A percentile compares a stretch with the other conserved stretches of the same genome.
Conservation (phyloP, 2,888 invertebrate species). For the Trypoxylon attenuatum region DNA sequence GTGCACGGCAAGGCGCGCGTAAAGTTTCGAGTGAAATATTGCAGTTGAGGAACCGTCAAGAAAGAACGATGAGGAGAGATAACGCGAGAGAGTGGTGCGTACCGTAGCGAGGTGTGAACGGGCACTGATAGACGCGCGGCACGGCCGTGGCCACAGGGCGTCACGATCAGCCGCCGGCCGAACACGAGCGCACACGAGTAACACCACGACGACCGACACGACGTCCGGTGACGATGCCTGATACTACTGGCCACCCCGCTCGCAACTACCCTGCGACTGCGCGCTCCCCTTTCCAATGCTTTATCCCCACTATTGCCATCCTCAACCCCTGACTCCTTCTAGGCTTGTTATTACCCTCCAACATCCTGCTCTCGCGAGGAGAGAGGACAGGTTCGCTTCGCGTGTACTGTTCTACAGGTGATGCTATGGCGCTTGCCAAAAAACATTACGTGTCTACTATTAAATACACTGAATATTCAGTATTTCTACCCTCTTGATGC, state of each 20-base stretch:
- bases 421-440: no score
- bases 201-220: constrained; percentile 36
- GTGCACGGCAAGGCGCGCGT: background rate
- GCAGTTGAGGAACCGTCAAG: no score
- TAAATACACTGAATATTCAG: no score
- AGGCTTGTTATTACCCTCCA: background rate
- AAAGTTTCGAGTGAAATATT: no score
- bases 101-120: constrained; percentile 44
- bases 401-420: no score
- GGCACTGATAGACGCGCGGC: constrained; percentile 48
- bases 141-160: constrained; percentile 45
- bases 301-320: constrained; percentile 19
- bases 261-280: constrained; percentile 14
- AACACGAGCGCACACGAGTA: constrained; percentile 15
- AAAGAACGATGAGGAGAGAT: no score
- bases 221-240: constrained; percentile 51
- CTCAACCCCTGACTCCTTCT: background rate
- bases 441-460: no score
- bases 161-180: constrained; percentile 43
- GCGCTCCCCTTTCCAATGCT: constrained; percentile 33
- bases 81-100: background rate
- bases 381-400: no score
- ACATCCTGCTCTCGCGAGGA: background rate
- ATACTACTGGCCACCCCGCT: constrained; percentile 47
- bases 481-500: no score